A percentile compares a stretch with the other conserved stretches of the same genome.
phyloP scores from a whole-genome alignment of 2,797 vertebrate genomes.

The Eulemur coronatus region DNA sequence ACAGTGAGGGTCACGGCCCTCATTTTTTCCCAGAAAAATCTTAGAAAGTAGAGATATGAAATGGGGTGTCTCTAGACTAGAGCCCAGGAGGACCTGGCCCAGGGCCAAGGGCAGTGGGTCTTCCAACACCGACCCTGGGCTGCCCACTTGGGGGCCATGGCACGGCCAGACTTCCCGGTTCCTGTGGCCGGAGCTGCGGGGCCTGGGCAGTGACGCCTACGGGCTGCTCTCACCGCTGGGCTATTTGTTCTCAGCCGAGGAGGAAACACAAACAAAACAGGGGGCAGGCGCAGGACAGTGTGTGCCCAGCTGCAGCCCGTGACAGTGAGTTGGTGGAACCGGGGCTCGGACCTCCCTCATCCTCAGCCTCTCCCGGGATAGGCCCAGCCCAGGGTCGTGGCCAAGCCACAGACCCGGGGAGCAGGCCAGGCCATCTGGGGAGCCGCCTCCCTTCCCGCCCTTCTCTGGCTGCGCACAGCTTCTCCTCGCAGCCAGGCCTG shows the following conservation, averaged over 20 bases:
- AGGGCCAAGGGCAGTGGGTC: accelerated
- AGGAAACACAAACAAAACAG: background rate
- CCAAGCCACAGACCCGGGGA: background rate
- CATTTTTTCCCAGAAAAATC: background rate
- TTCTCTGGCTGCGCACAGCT: background rate
- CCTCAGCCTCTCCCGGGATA: background rate
- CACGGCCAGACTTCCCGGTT: accelerated
- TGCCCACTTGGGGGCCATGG: accelerated
- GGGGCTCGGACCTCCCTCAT: accelerated
- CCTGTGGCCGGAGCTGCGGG: background rate
- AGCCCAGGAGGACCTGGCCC: accelerated
- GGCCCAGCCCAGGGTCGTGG: background rate
- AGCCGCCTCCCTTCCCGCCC: background rate
- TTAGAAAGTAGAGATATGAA: background rate
- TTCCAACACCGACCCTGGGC: accelerated
- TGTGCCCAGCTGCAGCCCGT: background rate
- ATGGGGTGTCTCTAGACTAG: background rate
- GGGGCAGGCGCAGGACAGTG: no score
- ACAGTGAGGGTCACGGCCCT: background rate
- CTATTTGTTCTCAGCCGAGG: accelerated
- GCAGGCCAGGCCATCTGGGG: background rate
- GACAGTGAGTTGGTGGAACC: background rate
- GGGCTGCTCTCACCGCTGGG: accelerated
- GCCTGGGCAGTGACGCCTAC: accelerated
- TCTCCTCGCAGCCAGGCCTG: background rate